A percentile compares a stretch with the other conserved stretches of the same genome.
Conservation (phyloP, 2,888 invertebrate species). For the Chrysolina haemoptera region DNA sequence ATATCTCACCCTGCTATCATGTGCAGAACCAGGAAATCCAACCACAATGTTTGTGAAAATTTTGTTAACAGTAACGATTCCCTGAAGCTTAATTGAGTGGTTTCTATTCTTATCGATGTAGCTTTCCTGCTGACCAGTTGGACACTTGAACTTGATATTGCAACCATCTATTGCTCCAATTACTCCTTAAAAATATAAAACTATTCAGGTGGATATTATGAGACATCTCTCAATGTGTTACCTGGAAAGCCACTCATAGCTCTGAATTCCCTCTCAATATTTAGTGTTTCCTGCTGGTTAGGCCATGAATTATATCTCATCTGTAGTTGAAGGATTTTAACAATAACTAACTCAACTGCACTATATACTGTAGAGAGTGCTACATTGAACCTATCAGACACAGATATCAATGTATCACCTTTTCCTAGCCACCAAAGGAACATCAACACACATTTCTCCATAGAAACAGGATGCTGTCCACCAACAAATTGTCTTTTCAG, state of each 20-base stretch:
- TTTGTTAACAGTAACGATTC: no score
- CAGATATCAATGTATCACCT: conserved; percentile 35
- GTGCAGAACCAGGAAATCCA: conserved; percentile 26
- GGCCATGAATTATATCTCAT: conserved; percentile 38
- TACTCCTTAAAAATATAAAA: conserved; percentile 8
- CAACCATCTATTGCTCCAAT: conserved; percentile 34
- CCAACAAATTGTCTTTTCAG: conserved; percentile 24
- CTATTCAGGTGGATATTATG: neutral
- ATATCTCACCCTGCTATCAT: conserved; percentile 18
- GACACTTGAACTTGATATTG: conserved; percentile 28
- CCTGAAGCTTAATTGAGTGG: no score
- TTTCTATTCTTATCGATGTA: conserved; percentile 19
- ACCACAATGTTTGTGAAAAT: neutral
- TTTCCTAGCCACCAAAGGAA: conserved; percentile 42
- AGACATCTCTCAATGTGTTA: neutral
- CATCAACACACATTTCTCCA: conserved; percentile 31
- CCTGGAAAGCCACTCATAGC: conserved; percentile 8
- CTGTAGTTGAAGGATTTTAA: conserved; percentile 21
- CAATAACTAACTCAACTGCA: conserved; percentile 20
- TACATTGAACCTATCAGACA: conserved; percentile 40
- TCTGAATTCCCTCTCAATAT: conserved; percentile 15
- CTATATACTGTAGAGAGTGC: conserved; percentile 34
- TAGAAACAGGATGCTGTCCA: conserved; percentile 20
- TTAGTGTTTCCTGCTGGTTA: conserved; percentile 5
- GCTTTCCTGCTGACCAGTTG: conserved; percentile 9